Base-by-base conservation (phyloP, 2,797 vertebrate genomes). In the Acropternis orthonyx region DNA sequence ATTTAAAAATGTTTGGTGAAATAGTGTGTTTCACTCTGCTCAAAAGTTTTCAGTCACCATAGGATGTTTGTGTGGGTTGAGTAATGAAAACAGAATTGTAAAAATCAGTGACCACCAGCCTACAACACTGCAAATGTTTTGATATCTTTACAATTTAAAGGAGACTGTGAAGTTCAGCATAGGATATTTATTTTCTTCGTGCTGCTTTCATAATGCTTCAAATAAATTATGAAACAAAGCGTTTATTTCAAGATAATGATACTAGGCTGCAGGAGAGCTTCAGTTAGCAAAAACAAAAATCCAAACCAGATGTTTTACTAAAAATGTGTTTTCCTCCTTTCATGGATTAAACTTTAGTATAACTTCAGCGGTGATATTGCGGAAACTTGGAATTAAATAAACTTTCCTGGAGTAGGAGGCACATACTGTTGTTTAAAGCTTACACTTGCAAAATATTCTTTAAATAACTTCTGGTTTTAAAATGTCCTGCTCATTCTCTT, bases 21-120 rank as follows among this genome's bases (percentile, higher is more conserved):
- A 69, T 24, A 78, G 32, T 20, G 18, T 74, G 62, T 92, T 95
- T 80, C 34, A 34, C 81, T 80, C 61, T 22, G 87, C 73, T 92
- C 67, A 61, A 81, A 97, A 98, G 96, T 97, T 97, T 97, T 96
- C 67, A 80, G 91, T 90, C 51, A 91, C 85, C 69, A 10, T 72
- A 72, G 89, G 83, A 81, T 17, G 7, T 96, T 89, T 93, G 85
- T 94, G 95, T 93, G 95, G 96, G 94, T 73, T 96, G 96, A 96
- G 94, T 96, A 97, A 95, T 95, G 97, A 96, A 97, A 97, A 97
- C 80, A 92, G 73, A 79, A 96, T 83, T 92, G 88, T 91, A 95
- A 96, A 97, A 97, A 88, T 94, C 78, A 51, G 86, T 95, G 88
- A 84, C 85, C 92, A 52, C 85, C 91, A 95, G 84, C 95, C 96